Conservation (phyloP, 2,888 invertebrate genomes). For the Eupeodes luniger region DNA sequence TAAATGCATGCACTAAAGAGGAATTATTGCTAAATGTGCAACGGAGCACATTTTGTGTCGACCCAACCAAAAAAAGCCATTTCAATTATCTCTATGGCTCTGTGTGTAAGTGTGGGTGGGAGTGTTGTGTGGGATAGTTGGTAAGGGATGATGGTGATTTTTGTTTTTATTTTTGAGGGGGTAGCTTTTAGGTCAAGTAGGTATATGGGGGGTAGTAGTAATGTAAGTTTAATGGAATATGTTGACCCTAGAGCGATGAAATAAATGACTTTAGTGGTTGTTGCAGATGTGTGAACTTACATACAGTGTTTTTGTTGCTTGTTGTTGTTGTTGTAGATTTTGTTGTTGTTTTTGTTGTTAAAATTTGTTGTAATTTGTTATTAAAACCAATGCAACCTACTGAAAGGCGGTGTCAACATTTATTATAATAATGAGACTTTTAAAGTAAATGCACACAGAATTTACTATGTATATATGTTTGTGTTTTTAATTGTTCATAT, state of each 20-base stretch:
- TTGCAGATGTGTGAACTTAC: conserved; percentile 32
- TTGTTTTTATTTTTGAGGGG: conserved; percentile 17
- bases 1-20: conserved; percentile 27
- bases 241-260: conserved; percentile 59
- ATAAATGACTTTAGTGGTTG: conserved; percentile 49
- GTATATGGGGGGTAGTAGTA: conserved; percentile 21
- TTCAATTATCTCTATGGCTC: conserved; percentile 13
- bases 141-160: background rate
- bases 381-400: conserved; percentile 25
- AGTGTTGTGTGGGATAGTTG: background rate
- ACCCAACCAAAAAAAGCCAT: conserved; percentile 53
- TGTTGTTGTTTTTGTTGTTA: no score
- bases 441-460: background rate
- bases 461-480: background rate
- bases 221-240: conserved; percentile 40
- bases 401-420: conserved; percentile 27
- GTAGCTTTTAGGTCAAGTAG: conserved; percentile 66
- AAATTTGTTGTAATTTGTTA: conserved; percentile 28
- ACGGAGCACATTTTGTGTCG: conserved; percentile 65
- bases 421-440: conserved; percentile 32
- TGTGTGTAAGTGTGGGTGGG: background rate
- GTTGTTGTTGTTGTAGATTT: background rate
- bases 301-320: background rate
- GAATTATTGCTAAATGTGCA: conserved; percentile 67
- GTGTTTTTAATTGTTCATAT: conserved; percentile 20